Evolutionary conservation across 2,113 vertebrate species (phyloP).

Genomic region (Sminthopsis crassicaudata): DNA sequence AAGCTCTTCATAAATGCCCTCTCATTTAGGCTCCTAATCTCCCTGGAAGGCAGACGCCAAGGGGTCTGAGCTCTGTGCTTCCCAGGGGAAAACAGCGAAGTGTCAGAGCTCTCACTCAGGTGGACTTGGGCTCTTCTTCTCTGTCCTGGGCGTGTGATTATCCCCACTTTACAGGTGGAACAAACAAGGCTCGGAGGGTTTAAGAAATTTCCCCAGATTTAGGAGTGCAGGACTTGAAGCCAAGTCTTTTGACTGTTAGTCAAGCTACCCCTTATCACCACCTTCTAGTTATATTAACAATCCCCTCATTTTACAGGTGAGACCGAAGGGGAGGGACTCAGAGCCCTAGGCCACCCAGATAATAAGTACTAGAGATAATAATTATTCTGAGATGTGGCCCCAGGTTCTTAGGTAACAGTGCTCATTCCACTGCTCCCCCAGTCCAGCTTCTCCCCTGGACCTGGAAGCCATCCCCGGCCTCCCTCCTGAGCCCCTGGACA

Average conservation of each 20-base stretch:
- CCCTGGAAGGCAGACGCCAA: background rate
- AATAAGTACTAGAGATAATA: background rate
- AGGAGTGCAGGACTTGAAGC: background rate
- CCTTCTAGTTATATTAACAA: background rate
- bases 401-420: background rate
- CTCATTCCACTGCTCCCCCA: background rate
- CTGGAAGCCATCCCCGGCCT: background rate
- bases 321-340: background rate
- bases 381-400: background rate
- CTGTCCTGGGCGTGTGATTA: background rate
- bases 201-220: background rate
- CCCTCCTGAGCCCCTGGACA: background rate
- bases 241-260: background rate
- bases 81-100: background rate
- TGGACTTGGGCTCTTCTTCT: background rate
- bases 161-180: background rate
- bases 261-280: background rate
- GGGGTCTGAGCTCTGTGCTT: background rate
- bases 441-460: background rate
- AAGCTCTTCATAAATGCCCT: background rate
- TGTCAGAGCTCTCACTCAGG: background rate
- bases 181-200: background rate
- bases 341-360: background rate
- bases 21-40: background rate
- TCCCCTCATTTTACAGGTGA: background rate